Conservation (phyloP, 2,888 invertebrate species). For the Sphinx pinastri region DNA sequence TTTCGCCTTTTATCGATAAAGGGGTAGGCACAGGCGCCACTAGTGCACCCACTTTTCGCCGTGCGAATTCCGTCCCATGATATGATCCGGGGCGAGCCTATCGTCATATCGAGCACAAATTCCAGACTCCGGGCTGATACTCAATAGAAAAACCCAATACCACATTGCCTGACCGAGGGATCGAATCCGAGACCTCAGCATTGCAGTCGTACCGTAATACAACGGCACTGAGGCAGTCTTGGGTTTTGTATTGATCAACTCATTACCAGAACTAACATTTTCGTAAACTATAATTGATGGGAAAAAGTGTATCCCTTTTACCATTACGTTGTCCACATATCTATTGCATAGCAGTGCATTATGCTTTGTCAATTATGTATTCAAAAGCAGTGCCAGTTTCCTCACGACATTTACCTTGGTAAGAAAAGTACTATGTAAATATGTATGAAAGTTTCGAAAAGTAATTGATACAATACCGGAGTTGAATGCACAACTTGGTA, state of each 20-base stretch:
- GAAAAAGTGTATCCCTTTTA: constrained; percentile 1
- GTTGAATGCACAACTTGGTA: constrained; percentile 22
- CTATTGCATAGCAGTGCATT: neutral
- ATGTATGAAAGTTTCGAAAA: constrained; percentile 23
- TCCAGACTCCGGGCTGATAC: too few species aligned
- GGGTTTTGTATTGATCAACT: neutral
- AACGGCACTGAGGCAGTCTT: too few species aligned
- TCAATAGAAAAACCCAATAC: too few species aligned
- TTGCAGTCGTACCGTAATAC: too few species aligned
- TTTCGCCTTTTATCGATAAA: too few species aligned
- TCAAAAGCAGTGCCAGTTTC: constrained; percentile 4
- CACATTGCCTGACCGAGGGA: too few species aligned
- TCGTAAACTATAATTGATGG: neutral
- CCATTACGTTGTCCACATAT: neutral
- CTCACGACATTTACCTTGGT: constrained; percentile 21
- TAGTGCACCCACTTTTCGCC: too few species aligned
- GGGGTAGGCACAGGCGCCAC: too few species aligned
- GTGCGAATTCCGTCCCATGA: too few species aligned
- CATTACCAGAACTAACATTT: neutral
- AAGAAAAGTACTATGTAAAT: constrained; percentile 23
- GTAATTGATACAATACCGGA: neutral
- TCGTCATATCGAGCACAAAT: too few species aligned
- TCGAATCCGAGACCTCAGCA: too few species aligned
- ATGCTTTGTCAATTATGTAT: constrained; percentile 16
- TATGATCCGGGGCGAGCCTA: too few species aligned